These are phyloP conservation scores for Corythornis madagascariensis DNA, from an alignment of 2,113 vertebrate genomes.

Conservation along the genomic window DNA sequence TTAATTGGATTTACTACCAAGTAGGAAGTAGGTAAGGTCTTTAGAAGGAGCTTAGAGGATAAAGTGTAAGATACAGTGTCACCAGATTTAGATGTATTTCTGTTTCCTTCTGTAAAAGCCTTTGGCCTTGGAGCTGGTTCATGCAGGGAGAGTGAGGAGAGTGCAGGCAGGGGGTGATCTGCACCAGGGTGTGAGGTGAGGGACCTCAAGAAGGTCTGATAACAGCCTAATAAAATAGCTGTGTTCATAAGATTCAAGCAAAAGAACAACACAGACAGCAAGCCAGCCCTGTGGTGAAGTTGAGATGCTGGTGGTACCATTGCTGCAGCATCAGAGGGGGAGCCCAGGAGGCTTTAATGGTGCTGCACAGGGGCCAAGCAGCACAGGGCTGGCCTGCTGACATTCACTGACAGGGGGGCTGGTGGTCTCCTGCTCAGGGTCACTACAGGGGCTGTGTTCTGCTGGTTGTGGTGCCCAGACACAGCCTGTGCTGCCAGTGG, in stretches of 20 bases:
- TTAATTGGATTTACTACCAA: constrained; percentile 29
- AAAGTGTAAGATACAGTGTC: neutral
- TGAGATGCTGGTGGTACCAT: neutral
- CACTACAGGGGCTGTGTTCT: rapidly evolving
- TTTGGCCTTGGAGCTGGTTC: neutral
- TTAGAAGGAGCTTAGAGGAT: constrained; percentile 1
- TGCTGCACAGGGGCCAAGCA: neutral
- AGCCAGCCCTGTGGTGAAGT: too few relatives aligned
- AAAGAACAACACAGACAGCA: neutral
- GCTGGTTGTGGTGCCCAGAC: neutral
- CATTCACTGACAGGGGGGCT: neutral
- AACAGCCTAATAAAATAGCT: neutral
- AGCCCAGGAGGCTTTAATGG: neutral
- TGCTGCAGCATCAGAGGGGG: neutral
- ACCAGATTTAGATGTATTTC: neutral
- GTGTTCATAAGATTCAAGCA: neutral
- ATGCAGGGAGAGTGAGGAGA: neutral
- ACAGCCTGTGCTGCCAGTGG: neutral
- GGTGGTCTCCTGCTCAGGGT: neutral
- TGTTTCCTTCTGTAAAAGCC: neutral
- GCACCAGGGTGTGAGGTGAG: rapidly evolving
- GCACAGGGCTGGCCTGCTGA: neutral
- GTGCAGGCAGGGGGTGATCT: neutral
- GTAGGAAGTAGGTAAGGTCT: neutral
- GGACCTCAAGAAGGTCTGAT: neutral